Evolutionary conservation across 92 coral and sea anemone species (phyloP).

Genomic region (Umimayanthus kanabou): DNA sequence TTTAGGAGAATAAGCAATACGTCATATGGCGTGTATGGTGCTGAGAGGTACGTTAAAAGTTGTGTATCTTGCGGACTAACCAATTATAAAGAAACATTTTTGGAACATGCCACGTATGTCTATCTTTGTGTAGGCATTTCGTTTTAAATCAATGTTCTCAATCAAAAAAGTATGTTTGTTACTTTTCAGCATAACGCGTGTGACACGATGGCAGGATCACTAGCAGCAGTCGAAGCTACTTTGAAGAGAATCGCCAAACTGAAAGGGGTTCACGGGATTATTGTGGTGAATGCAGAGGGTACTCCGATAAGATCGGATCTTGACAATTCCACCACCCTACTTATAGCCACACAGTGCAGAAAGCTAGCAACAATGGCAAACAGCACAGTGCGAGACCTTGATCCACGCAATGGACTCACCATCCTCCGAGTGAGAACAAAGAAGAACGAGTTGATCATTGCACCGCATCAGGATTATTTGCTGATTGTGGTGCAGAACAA

Average conservation of each 20-base stretch:
- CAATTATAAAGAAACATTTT: too few species aligned
- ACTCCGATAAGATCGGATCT: slow-evolving; percentile 75
- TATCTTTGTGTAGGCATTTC: too few species aligned
- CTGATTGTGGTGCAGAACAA: slow-evolving; percentile 79
- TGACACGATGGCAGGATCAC: slow-evolving; percentile 4
- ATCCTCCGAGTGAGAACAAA: slow-evolving; percentile 74
- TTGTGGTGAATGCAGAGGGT: slow-evolving; percentile 85
- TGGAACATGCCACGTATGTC: too few species aligned
- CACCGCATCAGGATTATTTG: slow-evolving; percentile 68
- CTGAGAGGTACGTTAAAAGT: too few species aligned
- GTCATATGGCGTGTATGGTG: too few species aligned
- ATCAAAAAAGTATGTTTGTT: not conserved
- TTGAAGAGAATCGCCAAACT: slow-evolving; percentile 72
- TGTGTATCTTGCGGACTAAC: too few species aligned
- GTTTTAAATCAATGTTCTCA: too few species aligned
- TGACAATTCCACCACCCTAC: slow-evolving; percentile 79
- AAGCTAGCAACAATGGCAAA: slow-evolving; percentile 64
- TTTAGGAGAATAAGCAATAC: too few species aligned
- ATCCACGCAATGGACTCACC: slow-evolving; percentile 73
- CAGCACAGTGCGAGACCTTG: slow-evolving; percentile 76
- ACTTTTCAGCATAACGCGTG: not conserved
- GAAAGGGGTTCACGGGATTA: slow-evolving; percentile 74
- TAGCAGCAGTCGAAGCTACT: slow-evolving; percentile 60
- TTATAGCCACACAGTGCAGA: slow-evolving; percentile 63
- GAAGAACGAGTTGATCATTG: slow-evolving; percentile 84